Conservation (phyloP, 2,797 vertebrate species). For the Mus spretus region DNA sequence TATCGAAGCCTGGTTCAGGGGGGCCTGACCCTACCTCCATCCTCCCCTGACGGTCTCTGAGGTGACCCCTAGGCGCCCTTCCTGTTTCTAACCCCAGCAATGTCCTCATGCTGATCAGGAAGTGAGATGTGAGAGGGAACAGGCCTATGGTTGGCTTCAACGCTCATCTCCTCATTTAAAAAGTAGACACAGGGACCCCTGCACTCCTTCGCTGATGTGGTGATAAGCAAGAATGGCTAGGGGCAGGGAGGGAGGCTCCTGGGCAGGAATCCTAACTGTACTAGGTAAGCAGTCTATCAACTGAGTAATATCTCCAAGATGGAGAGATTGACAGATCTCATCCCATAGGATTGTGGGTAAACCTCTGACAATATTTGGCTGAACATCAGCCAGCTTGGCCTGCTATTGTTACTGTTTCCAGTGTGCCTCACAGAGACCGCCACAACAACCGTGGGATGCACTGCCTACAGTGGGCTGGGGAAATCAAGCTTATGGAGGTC, state of each 20-base stretch:
- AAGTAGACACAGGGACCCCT: neutral
- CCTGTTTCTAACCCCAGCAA: neutral
- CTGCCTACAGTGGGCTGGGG: neutral
- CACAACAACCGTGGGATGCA: neutral
- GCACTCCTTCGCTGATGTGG: neutral
- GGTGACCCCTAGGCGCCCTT: neutral
- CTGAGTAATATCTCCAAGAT: neutral
- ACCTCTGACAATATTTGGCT: neutral
- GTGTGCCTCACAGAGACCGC: neutral
- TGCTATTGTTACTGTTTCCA: neutral
- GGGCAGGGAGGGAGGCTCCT: neutral
- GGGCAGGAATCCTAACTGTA: fast-evolving
- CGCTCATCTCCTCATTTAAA: neutral
- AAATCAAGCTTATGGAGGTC: constrained; percentile 8
- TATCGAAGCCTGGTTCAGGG: fast-evolving
- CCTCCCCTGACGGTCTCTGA: neutral
- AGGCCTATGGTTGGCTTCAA: neutral
- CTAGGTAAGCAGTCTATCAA: neutral
- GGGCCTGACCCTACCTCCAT: neutral
- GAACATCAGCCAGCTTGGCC: neutral
- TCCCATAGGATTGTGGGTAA: neutral
- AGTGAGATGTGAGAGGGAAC: neutral
- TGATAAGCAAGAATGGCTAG: neutral
- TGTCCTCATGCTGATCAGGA: neutral
- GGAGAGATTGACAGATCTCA: neutral